Base-by-base conservation (phyloP, 2,113 vertebrate species). In the Brachyhypopomus occidentalis region DNA sequence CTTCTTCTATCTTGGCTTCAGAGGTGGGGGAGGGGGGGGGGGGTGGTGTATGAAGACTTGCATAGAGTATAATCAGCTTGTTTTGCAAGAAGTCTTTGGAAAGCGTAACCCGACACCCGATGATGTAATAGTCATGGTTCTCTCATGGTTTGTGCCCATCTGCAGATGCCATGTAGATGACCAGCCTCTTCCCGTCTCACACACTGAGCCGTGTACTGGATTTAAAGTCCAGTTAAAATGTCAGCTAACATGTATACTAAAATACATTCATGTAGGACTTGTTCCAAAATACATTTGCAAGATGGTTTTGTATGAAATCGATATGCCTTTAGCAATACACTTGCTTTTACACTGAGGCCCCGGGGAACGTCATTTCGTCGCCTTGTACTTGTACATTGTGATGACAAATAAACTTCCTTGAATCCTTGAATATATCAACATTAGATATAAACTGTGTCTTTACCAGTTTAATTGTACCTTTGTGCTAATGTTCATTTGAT, bases 91-190 rank as follows among this genome's bases (percentile, higher is more conserved):
- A 70, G 66, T 34, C 75, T 79, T 81, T 88, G 79, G 82, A 72
- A 80, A 8, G 14, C 14, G 88, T 88, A 91, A 91, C 83, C 56
- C 36, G 60, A 89, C 70, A 87, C 83, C 70, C 75, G 67, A 78
- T 90, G 89, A 88, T 85, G 88, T 90, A 88, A 90, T 88, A 78
- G 85, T 69, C 76, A 77, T 38, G 72, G 71, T 78, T 78, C 59
- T 72, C 67, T 79, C 74, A 78, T 81, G 84, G 84, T 62, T 82
- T 4, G 34, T 48, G 76, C 60, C 82, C 78, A 83, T 85, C 64
- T 86, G 81, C 73, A 77, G 66, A 77, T 83, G 83, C 72, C 20
- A 66, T 78, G 63, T 27, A 19, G 45, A 70, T 82, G 55, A 58
- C 69, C 69, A 72, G 60, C n/a, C 20, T 23, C 78, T n/a, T 63